These are phyloP conservation scores for Brachyalestes nurse DNA, from an alignment of 2,797 vertebrate genomes.

Conservation along the genomic window DNA sequence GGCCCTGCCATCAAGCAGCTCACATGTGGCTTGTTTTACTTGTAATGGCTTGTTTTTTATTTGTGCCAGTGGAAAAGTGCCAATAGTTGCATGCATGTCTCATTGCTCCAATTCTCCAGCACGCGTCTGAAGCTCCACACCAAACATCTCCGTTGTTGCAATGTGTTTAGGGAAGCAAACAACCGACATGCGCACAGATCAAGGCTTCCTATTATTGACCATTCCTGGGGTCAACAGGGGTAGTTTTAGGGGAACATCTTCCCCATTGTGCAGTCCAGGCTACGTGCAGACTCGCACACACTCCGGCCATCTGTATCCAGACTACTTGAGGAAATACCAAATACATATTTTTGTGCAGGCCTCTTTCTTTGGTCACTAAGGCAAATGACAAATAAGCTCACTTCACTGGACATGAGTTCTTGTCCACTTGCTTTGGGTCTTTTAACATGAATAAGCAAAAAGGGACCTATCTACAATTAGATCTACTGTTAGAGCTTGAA, in stretches of 20 bases:
- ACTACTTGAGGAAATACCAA: slow-evolving; percentile 55
- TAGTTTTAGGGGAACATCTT: neutral
- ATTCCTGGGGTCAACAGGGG: slow-evolving; percentile 43
- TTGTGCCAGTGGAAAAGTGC: neutral
- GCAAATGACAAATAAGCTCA: neutral
- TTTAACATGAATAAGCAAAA: neutral
- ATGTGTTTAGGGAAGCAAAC: neutral
- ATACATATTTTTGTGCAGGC: slow-evolving; percentile 1
- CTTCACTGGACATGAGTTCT: neutral
- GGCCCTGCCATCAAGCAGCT: neutral
- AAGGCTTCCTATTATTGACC: slow-evolving; percentile 84
- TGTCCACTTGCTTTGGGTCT: neutral
- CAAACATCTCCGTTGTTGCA: neutral
- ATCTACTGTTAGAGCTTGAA: neutral
- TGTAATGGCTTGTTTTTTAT: too few relatives aligned
- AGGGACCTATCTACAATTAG: neutral
- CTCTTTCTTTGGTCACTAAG: neutral
- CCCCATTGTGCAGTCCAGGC: neutral
- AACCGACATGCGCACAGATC: slow-evolving; percentile 58
- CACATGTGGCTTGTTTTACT: neutral
- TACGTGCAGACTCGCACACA: slow-evolving; percentile 57
- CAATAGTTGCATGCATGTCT: neutral
- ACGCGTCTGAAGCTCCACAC: neutral
- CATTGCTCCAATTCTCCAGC: neutral
- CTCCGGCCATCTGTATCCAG: neutral